phyloP scores from a whole-genome alignment of 2,113 vertebrate genomes.

The Xiphophorus couchianus region DNA sequence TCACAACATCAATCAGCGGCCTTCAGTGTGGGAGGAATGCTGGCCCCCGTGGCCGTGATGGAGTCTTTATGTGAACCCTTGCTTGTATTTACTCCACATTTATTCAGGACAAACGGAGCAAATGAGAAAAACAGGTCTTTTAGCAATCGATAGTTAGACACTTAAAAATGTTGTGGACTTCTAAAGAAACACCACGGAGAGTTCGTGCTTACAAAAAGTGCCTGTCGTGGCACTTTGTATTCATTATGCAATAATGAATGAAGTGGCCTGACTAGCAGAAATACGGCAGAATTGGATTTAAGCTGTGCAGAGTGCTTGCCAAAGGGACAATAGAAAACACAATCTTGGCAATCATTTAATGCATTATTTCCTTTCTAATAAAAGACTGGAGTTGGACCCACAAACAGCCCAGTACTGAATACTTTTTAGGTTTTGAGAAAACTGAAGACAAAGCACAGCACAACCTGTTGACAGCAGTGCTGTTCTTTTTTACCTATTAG shows the following conservation, averaged over 20 bases:
- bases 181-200: slow-evolving; percentile 29
- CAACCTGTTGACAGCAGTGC: background rate
- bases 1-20: slow-evolving; percentile 54
- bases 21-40: slow-evolving; percentile 32
- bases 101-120: slow-evolving; percentile 52
- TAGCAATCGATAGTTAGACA: slow-evolving; percentile 59
- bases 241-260: slow-evolving; percentile 56
- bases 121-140: slow-evolving; percentile 37
- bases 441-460: background rate
- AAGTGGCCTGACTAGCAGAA: slow-evolving; percentile 38
- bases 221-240: slow-evolving; percentile 49
- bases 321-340: slow-evolving; percentile 30
- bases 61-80: slow-evolving; percentile 40
- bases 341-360: slow-evolving; percentile 5
- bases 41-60: slow-evolving; percentile 31
- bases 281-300: slow-evolving; percentile 32
- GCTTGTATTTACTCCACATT: slow-evolving; percentile 47
- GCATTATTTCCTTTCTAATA: slow-evolving; percentile 37
- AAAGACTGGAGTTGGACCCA: slow-evolving; percentile 9
- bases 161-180: slow-evolving; percentile 48
- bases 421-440: background rate
- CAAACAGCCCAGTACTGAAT: background rate
- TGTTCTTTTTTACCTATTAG: background rate
- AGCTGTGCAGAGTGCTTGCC: slow-evolving; percentile 22
- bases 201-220: slow-evolving; percentile 56